phyloP scores from a whole-genome alignment of 35 echinoderm and acorn worm genomes.

The Apostichopus parvimensis region DNA sequence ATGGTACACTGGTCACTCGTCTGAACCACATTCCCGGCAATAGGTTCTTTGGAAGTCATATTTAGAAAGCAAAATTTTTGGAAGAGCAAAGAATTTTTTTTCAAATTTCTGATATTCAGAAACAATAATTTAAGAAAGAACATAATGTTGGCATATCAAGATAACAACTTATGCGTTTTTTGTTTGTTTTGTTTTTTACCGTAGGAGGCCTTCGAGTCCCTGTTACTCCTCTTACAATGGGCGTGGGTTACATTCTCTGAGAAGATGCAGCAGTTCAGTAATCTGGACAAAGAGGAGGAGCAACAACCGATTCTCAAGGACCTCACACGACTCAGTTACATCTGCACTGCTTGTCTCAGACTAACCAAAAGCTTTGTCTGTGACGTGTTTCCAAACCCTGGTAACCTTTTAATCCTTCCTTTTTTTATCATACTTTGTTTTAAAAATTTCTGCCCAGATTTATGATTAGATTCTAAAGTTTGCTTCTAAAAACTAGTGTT shows the following conservation, averaged over 20 bases:
- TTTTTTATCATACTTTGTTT: background rate
- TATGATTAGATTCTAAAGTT: too few species aligned
- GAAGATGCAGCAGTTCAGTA: slow-evolving; percentile 49
- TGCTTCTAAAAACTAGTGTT: too few species aligned
- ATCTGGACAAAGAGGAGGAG: slow-evolving; percentile 57
- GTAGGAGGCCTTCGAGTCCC: slow-evolving; percentile 96
- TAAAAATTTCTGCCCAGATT: background rate
- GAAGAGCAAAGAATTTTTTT: too few species aligned
- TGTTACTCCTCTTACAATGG: slow-evolving; percentile 88
- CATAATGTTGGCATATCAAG: too few species aligned
- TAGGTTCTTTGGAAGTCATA: too few species aligned
- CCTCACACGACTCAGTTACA: slow-evolving; percentile 92
- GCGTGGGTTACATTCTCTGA: slow-evolving; percentile 72
- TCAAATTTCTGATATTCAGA: too few species aligned
- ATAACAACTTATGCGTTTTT: too few species aligned
- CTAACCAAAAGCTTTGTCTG: slow-evolving; percentile 92
- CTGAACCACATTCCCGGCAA: too few species aligned
- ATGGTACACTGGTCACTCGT: too few species aligned
- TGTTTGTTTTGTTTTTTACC: background rate
- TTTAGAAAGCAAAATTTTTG: too few species aligned
- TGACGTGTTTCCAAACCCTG: slow-evolving; percentile 91
- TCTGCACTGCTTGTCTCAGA: slow-evolving; percentile 85
- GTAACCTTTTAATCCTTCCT: slow-evolving; percentile 53
- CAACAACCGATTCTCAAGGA: slow-evolving; percentile 60
- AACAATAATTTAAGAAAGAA: too few species aligned